A percentile compares a stretch with the other conserved stretches of the same genome.
Evolutionary conservation across 2,888 invertebrate genomes (phyloP).

Genomic region (Apodemia mormo): DNA sequence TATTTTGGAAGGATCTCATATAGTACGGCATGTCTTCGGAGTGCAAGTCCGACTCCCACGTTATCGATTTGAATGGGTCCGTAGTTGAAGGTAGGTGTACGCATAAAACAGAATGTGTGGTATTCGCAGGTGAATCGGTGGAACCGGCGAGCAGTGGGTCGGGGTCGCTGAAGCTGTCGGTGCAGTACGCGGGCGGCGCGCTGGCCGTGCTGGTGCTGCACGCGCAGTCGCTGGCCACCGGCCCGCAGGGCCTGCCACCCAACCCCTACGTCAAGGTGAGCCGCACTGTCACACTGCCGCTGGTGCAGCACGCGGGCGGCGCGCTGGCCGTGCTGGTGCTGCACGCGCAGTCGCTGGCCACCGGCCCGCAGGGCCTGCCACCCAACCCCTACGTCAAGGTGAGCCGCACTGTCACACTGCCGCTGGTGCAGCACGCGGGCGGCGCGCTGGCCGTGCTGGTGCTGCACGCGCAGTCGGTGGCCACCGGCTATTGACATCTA

Average conservation of each 20-base stretch:
- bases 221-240: conserved; percentile 91
- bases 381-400: conserved; percentile 95
- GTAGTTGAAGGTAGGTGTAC: no score
- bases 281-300: conserved; percentile 46
- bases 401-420: conserved; percentile 38
- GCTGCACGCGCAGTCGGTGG: conserved; percentile 83
- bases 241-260: conserved; percentile 91
- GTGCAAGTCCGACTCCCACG: no score
- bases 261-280: conserved; percentile 82
- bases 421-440: conserved; percentile 74
- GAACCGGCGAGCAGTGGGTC: conserved; percentile 65
- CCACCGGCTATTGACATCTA: no score
- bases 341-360: conserved; percentile 94
- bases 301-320: conserved; percentile 74
- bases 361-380: conserved; percentile 89
- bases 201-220: conserved; percentile 85
- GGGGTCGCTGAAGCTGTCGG: conserved; percentile 66
- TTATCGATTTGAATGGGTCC: no score
- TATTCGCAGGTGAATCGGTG: conserved; percentile 48
- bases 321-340: conserved; percentile 81
- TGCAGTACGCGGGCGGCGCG: conserved; percentile 74
- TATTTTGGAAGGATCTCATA: no score
- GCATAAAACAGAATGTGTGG: no score
- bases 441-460: conserved; percentile 76
- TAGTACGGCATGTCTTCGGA: no score